Conservation (phyloP, 2,113 vertebrate genomes). For the Triplophysa rosa region DNA sequence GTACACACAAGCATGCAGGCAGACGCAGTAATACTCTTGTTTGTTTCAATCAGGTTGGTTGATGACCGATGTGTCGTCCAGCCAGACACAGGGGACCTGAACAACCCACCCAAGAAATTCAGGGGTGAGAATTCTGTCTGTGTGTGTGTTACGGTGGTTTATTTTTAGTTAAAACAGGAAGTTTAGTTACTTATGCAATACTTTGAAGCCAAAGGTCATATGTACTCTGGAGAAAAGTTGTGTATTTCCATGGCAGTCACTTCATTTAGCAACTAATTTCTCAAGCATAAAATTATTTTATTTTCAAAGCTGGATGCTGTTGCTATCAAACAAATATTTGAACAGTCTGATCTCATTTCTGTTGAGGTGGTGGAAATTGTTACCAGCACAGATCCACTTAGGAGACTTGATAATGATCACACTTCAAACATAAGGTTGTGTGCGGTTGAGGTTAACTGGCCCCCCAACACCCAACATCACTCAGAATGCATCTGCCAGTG, state of each 20-base stretch:
- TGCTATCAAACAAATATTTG: background rate
- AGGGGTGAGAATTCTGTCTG: slow-evolving; percentile 78
- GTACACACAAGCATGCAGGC: background rate
- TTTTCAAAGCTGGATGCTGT: background rate
- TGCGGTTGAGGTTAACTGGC: slow-evolving; percentile 1
- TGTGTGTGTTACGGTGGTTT: slow-evolving; percentile 30
- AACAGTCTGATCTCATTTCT: slow-evolving; percentile 22
- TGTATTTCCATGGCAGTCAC: slow-evolving; percentile 36
- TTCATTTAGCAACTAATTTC: slow-evolving; percentile 16
- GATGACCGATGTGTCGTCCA: slow-evolving; percentile 98
- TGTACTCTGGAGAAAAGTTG: slow-evolving; percentile 28
- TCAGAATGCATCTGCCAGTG: slow-evolving; percentile 46
- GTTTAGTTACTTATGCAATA: slow-evolving; percentile 33
- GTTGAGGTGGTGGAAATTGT: slow-evolving; percentile 7
- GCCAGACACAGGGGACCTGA: slow-evolving; percentile 93
- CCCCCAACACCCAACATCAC: slow-evolving; percentile 1
- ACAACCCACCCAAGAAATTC: slow-evolving; percentile 98
- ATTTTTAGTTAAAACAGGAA: slow-evolving; percentile 52
- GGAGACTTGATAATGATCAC: background rate
- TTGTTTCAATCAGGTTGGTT: slow-evolving; percentile 81
- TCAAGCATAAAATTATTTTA: background rate
- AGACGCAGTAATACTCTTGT: slow-evolving; percentile 3
- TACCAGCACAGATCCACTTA: slow-evolving; percentile 17
- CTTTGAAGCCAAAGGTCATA: slow-evolving; percentile 37
- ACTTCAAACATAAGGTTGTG: slow-evolving; percentile 17